Conservation (phyloP, 2,888 invertebrate species). For the Agrotis puta region DNA sequence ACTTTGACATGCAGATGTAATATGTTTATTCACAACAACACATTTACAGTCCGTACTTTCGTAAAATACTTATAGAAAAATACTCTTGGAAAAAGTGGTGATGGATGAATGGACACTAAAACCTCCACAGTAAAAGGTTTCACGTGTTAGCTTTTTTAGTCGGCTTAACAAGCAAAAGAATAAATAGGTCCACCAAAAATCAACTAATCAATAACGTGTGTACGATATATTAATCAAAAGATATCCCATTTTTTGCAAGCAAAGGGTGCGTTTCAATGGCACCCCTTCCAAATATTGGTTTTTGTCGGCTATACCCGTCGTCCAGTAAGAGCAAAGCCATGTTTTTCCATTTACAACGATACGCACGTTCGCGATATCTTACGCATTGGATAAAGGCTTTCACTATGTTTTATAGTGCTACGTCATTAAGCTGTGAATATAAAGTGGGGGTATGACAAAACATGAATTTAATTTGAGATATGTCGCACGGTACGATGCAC, state of each 20-base stretch:
- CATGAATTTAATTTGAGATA: constrained; percentile 90
- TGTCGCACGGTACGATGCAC: constrained; percentile 88
- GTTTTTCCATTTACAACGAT: constrained; percentile 87
- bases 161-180: constrained; percentile 43
- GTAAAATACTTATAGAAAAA: constrained; percentile 3
- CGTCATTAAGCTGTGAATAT: constrained; percentile 89
- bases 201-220: constrained; percentile 69
- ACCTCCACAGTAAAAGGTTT: constrained; percentile 59
- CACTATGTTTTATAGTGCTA: constrained; percentile 87
- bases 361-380: constrained; percentile 85
- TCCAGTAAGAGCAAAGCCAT: constrained; percentile 90
- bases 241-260: constrained; percentile 85
- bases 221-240: constrained; percentile 87
- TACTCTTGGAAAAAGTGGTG: constrained; percentile 11
- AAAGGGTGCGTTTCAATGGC: constrained; percentile 88
- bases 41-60: neutral
- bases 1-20: constrained; percentile 18
- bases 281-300: constrained; percentile 90
- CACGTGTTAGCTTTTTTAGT: constrained; percentile 53
- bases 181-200: constrained; percentile 60
- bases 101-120: constrained; percentile 36
- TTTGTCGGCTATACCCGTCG: constrained; percentile 81
- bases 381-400: constrained; percentile 78
- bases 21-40: constrained; percentile 2
- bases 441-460: constrained; percentile 91